Evolutionary conservation across 1,140 invertebrate species (phyloP).

Genomic region (Scaptodrosophila lebanonensis): DNA sequence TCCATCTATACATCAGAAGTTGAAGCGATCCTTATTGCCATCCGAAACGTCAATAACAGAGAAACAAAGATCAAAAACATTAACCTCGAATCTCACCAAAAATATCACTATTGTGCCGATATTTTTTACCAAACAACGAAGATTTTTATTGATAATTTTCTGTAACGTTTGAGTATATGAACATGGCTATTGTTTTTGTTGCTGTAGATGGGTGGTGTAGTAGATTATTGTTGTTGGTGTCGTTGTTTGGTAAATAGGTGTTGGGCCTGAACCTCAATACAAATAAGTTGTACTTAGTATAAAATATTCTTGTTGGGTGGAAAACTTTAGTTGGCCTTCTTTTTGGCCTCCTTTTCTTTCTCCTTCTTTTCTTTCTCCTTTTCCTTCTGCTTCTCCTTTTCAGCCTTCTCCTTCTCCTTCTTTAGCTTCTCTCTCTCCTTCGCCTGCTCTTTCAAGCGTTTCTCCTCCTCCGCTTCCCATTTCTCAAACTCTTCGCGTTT

Average conservation of each 20-base stretch:
- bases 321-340: slow-evolving; percentile 23
- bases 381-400: slow-evolving; percentile 10
- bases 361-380: slow-evolving; percentile 26
- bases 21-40: too few species aligned
- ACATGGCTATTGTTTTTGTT: neutral
- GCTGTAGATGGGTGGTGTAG: neutral
- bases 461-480: slow-evolving; percentile 50
- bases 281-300: too few species aligned
- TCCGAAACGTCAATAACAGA: too few species aligned
- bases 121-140: slow-evolving; percentile 18
- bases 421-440: slow-evolving; percentile 35
- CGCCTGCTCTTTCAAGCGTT: slow-evolving; percentile 37
- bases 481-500: slow-evolving; percentile 44
- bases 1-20: too few species aligned
- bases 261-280: too few species aligned
- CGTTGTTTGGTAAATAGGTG: too few species aligned
- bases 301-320: too few species aligned
- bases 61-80: neutral
- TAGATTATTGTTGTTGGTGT: neutral
- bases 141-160: slow-evolving; percentile 20
- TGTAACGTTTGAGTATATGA: neutral
- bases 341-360: slow-evolving; percentile 27
- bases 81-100: neutral
- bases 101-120: neutral
- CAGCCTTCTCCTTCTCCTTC: slow-evolving; percentile 36